Base-by-base conservation (phyloP, 2,113 vertebrate species). In the Puffinus mauretanicus region DNA sequence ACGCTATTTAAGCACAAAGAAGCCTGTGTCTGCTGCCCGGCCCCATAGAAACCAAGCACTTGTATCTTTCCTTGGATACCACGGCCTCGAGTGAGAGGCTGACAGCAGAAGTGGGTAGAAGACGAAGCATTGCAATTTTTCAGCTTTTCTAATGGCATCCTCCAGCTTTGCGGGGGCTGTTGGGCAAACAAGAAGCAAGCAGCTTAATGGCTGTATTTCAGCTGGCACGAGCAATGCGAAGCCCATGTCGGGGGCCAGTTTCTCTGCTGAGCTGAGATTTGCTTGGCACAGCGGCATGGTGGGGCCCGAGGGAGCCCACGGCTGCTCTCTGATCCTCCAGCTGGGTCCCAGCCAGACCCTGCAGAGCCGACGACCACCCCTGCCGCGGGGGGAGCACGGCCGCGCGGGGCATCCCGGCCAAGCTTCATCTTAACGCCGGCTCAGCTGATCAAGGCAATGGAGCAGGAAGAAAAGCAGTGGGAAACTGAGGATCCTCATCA, bases 201-300 rank as follows among this genome's bases (percentile, higher is more conserved):
- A 85, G 84, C 61, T 82, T 25, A 34, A 13, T 76, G 93, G 73
- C 67, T 91, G 89, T 16, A 5, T 80, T 95, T 94, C 93, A 96
- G 86, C 88, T 96, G 95, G 90, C 86, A 91, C 0, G 0, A 86
- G 47, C 8, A 2, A 46, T 49, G 58, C 2, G 4, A 73, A 88
- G 90, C n/a, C 82, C 9, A 0, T 46, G 49, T 66, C 4, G 0
- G 1, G 2, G 88, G 83, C 88, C 51, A 42, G 78, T 77, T 85
- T 90, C 90, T 96, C 76, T 67, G 69, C 80, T 83, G 76, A 96
- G 71, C 60, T 89, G 62, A 92, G 90, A 78, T 91, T 82, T 69
- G 69, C 27, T 93, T 88, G 83, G 81, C 73, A 90, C 5, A 1
- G 86, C 4, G 2, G n/a, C 2, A 0, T 1, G 4, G 26, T 36